Evolutionary conservation across 2,113 vertebrate species (phyloP).

Genomic region (Sceloporus undulatus): DNA sequence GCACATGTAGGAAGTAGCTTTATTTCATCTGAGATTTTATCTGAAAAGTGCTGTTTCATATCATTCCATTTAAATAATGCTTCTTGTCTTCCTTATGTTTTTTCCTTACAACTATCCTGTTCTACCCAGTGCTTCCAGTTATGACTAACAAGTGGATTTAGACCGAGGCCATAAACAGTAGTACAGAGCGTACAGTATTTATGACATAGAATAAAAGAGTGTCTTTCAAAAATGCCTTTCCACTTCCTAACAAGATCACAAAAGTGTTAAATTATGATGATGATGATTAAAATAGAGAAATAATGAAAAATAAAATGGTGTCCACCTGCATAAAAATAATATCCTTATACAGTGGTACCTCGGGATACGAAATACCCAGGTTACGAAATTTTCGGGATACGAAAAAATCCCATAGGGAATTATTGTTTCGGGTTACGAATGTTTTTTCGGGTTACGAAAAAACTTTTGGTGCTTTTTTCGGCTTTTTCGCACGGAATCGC

Average conservation of each 20-base stretch:
- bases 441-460: too few species aligned
- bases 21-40: not conserved
- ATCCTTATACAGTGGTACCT: too few species aligned
- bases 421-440: too few species aligned
- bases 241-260: not conserved
- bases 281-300: not conserved
- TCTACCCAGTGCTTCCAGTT: not conserved
- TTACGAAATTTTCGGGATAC: too few species aligned
- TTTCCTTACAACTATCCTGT: not conserved
- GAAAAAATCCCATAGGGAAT: too few species aligned
- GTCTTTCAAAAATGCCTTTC: not conserved
- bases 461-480: too few species aligned
- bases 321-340: not conserved
- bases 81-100: not conserved
- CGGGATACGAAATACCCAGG: too few species aligned
- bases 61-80: not conserved
- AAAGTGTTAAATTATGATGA: not conserved
- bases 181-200: not conserved
- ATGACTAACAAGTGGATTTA: not conserved
- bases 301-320: not conserved
- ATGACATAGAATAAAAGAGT: not conserved
- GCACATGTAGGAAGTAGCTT: not conserved
- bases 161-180: not conserved
- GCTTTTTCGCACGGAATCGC: too few species aligned
- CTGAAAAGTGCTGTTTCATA: slow-evolving; percentile 5